Percentiles rank a stretch among this genome's conserved stretches.
Conservation (phyloP, 2,113 vertebrate species). For the Sporophila hypoxantha region DNA sequence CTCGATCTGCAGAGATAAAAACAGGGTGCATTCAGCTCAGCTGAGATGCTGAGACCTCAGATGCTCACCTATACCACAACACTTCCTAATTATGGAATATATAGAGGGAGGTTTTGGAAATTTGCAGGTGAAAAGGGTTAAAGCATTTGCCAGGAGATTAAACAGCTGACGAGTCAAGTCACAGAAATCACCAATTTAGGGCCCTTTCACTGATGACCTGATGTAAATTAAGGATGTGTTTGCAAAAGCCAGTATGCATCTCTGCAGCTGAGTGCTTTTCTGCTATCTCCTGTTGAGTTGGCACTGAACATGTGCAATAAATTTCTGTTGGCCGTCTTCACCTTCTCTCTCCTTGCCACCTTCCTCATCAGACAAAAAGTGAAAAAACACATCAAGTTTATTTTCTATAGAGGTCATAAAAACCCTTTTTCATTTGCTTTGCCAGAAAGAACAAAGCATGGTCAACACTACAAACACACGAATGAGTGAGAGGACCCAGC, state of each 20-base stretch:
- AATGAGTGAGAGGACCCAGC: not conserved
- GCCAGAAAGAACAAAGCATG: not conserved
- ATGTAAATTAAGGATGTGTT: not conserved
- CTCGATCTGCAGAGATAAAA: slow-evolving; percentile 78
- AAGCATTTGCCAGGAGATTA: not conserved
- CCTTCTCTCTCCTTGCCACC: slow-evolving; percentile 70
- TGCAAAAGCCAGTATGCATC: not conserved
- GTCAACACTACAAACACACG: not conserved
- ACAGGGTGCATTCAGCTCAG: not conserved
- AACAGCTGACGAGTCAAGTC: not conserved
- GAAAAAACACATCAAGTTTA: not conserved
- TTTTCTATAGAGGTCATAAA: not conserved
- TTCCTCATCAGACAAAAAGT: slow-evolving; percentile 77
- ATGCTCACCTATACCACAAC: not conserved
- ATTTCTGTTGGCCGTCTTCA: slow-evolving; percentile 83
- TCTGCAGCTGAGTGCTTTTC: not conserved
- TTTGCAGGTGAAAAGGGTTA: not conserved
- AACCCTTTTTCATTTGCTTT: not conserved
- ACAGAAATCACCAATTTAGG: not conserved
- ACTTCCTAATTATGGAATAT: not conserved
- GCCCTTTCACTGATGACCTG: not conserved
- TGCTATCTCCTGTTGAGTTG: slow-evolving; percentile 89
- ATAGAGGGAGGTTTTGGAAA: not conserved
- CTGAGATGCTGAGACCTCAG: not conserved
- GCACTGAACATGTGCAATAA: slow-evolving; percentile 93